Conservation (phyloP, 2,888 invertebrate species). For the Lymantria dispar region DNA sequence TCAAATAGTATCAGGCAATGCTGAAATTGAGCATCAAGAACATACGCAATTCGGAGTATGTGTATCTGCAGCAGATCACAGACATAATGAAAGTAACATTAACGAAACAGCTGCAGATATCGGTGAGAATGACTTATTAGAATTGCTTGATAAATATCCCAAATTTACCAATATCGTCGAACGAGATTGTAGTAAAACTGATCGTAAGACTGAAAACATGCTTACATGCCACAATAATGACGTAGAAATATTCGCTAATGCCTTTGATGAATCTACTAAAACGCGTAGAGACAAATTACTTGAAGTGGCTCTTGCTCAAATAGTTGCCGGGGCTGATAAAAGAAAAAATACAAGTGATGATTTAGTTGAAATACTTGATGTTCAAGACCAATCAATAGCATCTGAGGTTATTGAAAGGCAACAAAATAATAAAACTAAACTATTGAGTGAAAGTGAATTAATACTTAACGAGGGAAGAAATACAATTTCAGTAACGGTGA, state of each 20-base stretch:
- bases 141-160: not conserved
- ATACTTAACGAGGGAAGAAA: not conserved
- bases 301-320: not conserved
- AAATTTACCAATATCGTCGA: not conserved
- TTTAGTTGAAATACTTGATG: slow-evolving; percentile 1
- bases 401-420: not conserved
- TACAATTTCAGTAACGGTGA: not conserved
- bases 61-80: not conserved
- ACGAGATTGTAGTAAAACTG: not conserved
- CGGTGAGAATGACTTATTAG: not conserved
- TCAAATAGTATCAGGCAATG: not conserved
- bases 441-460: not conserved
- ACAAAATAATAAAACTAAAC: not conserved
- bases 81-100: not conserved
- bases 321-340: not conserved
- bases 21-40: not conserved
- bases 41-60: not conserved
- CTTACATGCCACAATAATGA: not conserved
- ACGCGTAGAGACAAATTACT: not conserved
- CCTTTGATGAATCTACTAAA: not conserved
- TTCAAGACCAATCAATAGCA: not conserved
- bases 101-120: not conserved
- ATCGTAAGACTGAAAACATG: not conserved
- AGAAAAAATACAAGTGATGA: not conserved
- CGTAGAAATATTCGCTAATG: not conserved